Conservation (phyloP, 2,797 vertebrate genomes). For the Craterocephalus amniculus region DNA sequence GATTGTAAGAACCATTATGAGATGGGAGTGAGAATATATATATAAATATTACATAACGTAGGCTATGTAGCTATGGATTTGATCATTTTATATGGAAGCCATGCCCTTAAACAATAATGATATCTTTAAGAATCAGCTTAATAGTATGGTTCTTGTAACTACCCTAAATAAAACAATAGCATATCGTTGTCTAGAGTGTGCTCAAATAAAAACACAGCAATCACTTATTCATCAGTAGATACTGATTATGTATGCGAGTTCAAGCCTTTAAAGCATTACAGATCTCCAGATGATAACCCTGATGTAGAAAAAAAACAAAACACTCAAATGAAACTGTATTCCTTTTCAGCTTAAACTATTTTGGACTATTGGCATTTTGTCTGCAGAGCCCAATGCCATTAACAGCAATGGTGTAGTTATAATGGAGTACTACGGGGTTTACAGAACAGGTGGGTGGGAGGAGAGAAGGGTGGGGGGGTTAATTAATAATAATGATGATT, state of each 20-base stretch:
- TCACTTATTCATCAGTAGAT: slow-evolving; percentile 47
- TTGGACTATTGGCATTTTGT: background rate
- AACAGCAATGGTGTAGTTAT: background rate
- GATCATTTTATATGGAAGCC: slow-evolving; percentile 63
- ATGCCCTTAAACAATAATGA: slow-evolving; percentile 71
- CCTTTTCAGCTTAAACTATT: background rate
- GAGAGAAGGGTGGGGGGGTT: no score
- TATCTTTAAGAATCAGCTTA: slow-evolving; percentile 69
- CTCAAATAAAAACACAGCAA: slow-evolving; percentile 60
- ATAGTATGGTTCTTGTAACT: slow-evolving; percentile 62
- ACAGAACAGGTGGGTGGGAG: background rate
- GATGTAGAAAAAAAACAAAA: background rate
- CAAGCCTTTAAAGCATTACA: background rate
- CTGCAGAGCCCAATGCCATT: background rate
- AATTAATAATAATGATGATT: no score
- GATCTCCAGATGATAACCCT: slow-evolving; percentile 4
- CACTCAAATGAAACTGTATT: background rate
- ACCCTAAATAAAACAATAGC: slow-evolving; percentile 72
- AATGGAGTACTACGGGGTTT: background rate
- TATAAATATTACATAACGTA: slow-evolving; percentile 69
- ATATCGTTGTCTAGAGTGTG: slow-evolving; percentile 52
- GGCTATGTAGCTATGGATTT: slow-evolving; percentile 66
- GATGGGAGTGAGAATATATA: slow-evolving; percentile 57
- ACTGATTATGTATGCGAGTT: slow-evolving; percentile 55
- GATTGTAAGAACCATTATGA: slow-evolving; percentile 77